Conservation (phyloP, 2,113 vertebrate genomes). For the Pseudorhombus dupliciocellatus region DNA sequence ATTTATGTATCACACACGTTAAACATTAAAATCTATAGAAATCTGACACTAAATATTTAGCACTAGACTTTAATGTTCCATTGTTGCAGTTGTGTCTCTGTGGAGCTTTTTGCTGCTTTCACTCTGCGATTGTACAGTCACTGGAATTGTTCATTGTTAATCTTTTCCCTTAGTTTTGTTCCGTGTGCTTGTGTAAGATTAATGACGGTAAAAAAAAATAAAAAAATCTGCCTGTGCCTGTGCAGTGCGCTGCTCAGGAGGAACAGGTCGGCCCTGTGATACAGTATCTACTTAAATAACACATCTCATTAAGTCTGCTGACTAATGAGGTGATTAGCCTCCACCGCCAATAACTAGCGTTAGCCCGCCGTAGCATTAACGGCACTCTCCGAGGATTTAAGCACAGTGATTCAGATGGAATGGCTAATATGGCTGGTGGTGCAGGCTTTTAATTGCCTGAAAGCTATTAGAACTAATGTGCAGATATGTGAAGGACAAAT, state of each 20-base stretch:
- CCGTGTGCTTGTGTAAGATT: constrained; percentile 5
- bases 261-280: constrained; percentile 34
- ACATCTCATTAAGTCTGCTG: constrained; percentile 74
- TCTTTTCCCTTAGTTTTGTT: constrained; percentile 3
- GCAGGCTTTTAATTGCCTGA: constrained; percentile 70
- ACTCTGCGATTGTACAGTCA: neutral
- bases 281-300: constrained; percentile 67
- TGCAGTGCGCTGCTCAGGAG: constrained; percentile 21
- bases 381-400: constrained; percentile 54
- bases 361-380: constrained; percentile 49
- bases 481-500: constrained; percentile 76
- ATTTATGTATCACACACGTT: neutral
- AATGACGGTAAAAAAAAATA: constrained; percentile 17
- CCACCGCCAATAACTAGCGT: constrained; percentile 64
- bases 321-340: constrained; percentile 77
- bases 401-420: constrained; percentile 58
- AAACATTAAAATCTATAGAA: neutral
- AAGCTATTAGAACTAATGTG: constrained; percentile 73
- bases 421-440: constrained; percentile 60
- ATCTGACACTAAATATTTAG: constrained; percentile 6
- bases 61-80: neutral
- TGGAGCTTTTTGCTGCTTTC: neutral
- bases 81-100: neutral
- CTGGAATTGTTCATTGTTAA: constrained; percentile 12
- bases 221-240: neutral